Evolutionary conservation across 2,113 vertebrate species (phyloP), one percentile per base, ranked within the genome.

Genomic region (Corynorhinus townsendii): DNA sequence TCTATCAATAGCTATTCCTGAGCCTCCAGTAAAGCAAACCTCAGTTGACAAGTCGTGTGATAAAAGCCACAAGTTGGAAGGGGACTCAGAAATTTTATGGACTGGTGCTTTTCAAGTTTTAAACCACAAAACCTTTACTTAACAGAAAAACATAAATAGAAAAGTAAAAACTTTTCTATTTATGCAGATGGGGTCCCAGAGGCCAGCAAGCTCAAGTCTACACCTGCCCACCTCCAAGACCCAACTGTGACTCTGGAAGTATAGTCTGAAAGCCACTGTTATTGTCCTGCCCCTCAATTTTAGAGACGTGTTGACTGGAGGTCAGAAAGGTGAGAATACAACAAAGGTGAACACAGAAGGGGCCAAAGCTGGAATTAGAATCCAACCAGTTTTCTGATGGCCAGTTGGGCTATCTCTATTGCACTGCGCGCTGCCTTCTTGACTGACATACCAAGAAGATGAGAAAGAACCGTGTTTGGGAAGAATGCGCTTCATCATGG

Each of bases 71-170:
- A 56, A 33, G 79, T 35, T 14, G 6, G 47, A 77, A 86, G 3
- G n/a, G 10, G 73, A 90, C 22, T 20, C 24, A 8, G 35, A 75
- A 54, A 84, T 54, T 40, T 47, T 54, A 11, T 2, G 52, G 49
- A 85, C 11, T 20, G 24, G 10, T 83, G 11, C 11, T 38, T 76
- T 95, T 20, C 72, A 52, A 52, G 62, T 52, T 59, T 47, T 49
- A 86, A 91, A 33, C 54, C 62, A 38, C 7, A 62, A 76, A 77
- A 71, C 20, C 15, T 86, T 64, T 82, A 45, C 94, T 75, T 56
- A 68, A 85, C 76, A 81, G 86, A 80, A 56, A 75, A 68, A 16
- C 26, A 33, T 59, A 47, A 75, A 80, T 2, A 43, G 33, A 49
- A 69, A 62, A 8, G 30, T 33, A n/a, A 79, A 77, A 69, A 45